Conservation (phyloP, 2,888 invertebrate genomes). For the Drosophila pegasa region DNA sequence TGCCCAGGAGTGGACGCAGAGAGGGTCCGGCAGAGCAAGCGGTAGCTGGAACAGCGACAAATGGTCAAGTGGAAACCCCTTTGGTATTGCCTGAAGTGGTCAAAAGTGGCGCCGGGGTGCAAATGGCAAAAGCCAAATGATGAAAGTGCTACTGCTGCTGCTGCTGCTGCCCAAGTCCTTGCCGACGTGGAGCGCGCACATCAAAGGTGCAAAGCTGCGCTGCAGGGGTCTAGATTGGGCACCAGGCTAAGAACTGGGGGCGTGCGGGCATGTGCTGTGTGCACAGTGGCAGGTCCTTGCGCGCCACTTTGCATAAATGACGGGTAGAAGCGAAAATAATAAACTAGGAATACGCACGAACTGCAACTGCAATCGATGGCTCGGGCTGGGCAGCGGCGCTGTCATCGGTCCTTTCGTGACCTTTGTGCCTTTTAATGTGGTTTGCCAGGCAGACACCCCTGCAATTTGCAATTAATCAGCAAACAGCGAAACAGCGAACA, state of each 20-base stretch:
- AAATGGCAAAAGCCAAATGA: constrained; percentile 79
- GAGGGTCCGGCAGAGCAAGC: constrained; percentile 15
- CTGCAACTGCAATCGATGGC: constrained; percentile 56
- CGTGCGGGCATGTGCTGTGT: not conserved
- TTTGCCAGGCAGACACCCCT: constrained; percentile 74
- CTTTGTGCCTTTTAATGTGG: constrained; percentile 75
- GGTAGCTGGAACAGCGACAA: constrained; percentile 38
- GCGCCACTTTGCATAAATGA: constrained; percentile 77
- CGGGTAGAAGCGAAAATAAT: constrained; percentile 67
- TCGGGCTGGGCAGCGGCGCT: constrained; percentile 12
- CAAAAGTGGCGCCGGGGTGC: constrained; percentile 70
- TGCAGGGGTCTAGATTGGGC: constrained; percentile 56
- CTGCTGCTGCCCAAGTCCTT: constrained; percentile 45
- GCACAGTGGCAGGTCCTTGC: constrained; percentile 45
- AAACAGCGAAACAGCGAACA: constrained; percentile 65
- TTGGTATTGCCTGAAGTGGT: constrained; percentile 65
- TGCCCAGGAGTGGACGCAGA: not conserved
- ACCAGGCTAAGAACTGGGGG: constrained; percentile 26
- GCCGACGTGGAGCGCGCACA: constrained; percentile 61
- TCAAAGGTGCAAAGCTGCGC: constrained; percentile 69
- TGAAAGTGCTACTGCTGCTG: constrained; percentile 66
- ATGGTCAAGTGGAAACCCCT: constrained; percentile 71
- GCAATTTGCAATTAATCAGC: constrained; percentile 78
- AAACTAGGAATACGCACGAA: constrained; percentile 73
- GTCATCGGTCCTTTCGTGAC: constrained; percentile 61